Conservation (phyloP, 2,113 vertebrate species). For the Herpailurus yagouaroundi region DNA sequence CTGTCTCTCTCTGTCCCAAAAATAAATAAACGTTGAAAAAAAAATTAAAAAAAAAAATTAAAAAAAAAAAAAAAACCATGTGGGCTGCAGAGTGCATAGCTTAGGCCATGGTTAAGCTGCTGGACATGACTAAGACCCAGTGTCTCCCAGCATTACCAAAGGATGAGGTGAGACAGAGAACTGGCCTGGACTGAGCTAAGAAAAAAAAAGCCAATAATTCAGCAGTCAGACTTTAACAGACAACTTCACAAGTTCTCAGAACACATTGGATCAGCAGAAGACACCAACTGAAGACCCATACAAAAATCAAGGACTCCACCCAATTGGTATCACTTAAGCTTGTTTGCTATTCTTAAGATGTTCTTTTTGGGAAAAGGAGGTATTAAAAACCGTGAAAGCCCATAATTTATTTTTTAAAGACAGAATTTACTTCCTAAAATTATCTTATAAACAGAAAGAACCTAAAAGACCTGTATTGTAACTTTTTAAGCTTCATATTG, state of each 20-base stretch:
- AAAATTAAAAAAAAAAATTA: too few species aligned
- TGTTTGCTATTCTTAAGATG: neutral
- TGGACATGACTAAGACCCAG: neutral
- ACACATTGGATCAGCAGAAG: neutral
- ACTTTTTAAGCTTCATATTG: neutral
- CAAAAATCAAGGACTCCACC: neutral
- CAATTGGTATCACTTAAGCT: neutral
- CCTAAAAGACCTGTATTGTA: neutral
- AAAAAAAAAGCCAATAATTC: neutral
- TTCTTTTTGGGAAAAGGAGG: neutral
- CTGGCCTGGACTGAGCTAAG: neutral
- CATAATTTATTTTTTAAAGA: neutral
- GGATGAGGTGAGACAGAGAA: neutral
- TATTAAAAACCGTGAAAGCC: neutral
- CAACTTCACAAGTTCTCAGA: neutral
- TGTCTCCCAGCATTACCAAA: neutral
- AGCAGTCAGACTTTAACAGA: neutral
- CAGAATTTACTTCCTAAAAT: neutral
- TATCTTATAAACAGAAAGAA: neutral
- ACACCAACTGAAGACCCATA: neutral
- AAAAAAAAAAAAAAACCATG: neutral
- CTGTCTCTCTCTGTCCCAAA: too few species aligned
- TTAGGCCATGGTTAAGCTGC: neutral
- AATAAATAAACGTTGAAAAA: too few species aligned
- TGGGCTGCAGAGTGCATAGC: too few species aligned